Base-by-base conservation (phyloP, 1,140 invertebrate species). In the Drosophila willistoni region DNA sequence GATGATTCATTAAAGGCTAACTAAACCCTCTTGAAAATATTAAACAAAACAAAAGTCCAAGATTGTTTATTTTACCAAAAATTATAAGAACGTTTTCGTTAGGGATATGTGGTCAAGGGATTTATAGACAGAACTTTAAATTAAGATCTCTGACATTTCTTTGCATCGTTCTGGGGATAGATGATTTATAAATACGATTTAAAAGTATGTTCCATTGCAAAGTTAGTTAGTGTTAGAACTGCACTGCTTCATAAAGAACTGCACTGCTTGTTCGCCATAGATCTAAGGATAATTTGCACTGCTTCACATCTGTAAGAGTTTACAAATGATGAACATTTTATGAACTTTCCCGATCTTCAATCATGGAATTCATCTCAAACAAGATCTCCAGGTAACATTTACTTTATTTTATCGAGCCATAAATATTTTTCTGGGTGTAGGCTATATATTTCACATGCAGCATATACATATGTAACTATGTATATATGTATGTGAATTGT, bases 341-440 rank as follows among this genome's bases (percentile, higher is more conserved):
- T 33, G 29, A 12, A 36, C 17, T 59, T 56, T 33, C 9, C 3
- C n/a, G 13, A 59, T 36, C 34, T 59, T 36, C 56, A 59, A 59
- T 59, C 33, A 59, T 36, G 25, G 22, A 36, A 59, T 59, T 36
- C 56, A 59, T 59, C 56, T 59, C 4, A 1, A 57, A 57, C 44
- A 47, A 47, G 44, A 34, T 57, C n/a, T 34, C 33, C n/a, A 57
- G 14, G 33, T 51, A 51, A 51, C 17, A 12, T 51, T 33, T 36
- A 57, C 56, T 36, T 57, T 4, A 59, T 59, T 39, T 59, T 59
- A 59, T 59, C 56, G 34, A 39, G 56, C 12, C 56, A 59, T 59
- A 59, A 59, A 59, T 59, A 39, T 59, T 59, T 59, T 25, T 59
- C 33, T 39, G 56, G 56, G 56, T 59, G 56, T 59, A 59, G 56